Evolutionary conservation across 2,113 vertebrate species (phyloP), one percentile per base, ranked within the genome.

Genomic region (Sclerurus mexicanus): DNA sequence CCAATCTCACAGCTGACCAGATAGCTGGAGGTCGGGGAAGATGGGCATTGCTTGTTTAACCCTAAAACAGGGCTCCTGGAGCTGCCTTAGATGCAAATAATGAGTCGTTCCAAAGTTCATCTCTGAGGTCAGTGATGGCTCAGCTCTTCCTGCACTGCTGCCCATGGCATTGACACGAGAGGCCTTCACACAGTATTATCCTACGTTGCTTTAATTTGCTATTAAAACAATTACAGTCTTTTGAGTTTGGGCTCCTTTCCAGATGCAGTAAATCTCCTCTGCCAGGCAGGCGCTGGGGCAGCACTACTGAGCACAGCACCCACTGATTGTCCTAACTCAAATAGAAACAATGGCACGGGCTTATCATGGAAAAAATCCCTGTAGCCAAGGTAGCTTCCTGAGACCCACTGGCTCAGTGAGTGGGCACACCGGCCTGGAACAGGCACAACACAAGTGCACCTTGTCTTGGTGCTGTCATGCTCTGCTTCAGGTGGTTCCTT

Each of bases 191-290:
- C 40, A 62, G 62, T 16, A 67, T 62, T 74, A 56, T 74, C 69
- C 85, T 91, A 85, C 44, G 55, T 75, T 40, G 82, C 71, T 87
- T 86, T 96, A 95, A 89, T 92, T 91, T 84, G 69, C 80, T 85
- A 46, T 90, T 96, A 84, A 90, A 96, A 91, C 88, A 75, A 85
- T 91, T 85, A 93, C 44, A 71, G 77, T 50, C 76, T 91, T 93
- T 93, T 78, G 77, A 85, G 74, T 72, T 69, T 82, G 87, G 85
- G 90, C 85, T 93, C 37, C 69, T 85, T 91, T 91, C 90, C 95
- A 93, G 74, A 28, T 9, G 42, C 63, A 69, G 85, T 87, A 90
- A 91, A 95, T 93, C 90, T 80, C 50, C 49, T 40, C 55, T 71
- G 69, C 33, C 33, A 75, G 85, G 69, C 35, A 82, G 85, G 74